phyloP scores from a whole-genome alignment of 2,113 vertebrate species.

The Stigmatopora argus region DNA sequence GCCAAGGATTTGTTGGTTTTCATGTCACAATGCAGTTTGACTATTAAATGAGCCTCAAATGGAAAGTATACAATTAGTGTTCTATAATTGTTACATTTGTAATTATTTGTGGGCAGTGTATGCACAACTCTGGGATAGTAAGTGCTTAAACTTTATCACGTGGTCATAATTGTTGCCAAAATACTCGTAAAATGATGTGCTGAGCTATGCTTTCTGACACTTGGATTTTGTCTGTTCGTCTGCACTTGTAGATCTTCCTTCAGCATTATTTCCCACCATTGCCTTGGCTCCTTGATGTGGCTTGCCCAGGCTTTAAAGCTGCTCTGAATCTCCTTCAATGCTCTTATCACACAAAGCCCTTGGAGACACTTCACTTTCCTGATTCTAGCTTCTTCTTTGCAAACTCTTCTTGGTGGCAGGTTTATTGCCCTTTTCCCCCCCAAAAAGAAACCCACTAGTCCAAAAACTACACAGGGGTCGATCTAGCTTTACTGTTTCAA shows the following conservation, averaged over 20 bases:
- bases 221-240: background rate
- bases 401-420: constrained; percentile 20
- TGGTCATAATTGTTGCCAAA: background rate
- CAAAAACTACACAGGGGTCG: constrained; percentile 33
- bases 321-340: constrained; percentile 22
- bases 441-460: constrained; percentile 19
- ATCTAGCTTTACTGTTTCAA: constrained; percentile 31
- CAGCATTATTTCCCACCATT: background rate
- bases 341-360: constrained; percentile 28
- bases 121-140: background rate
- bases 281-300: background rate
- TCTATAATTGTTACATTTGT: background rate
- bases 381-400: constrained; percentile 7
- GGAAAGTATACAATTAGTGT: background rate
- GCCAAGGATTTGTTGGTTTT: background rate
- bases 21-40: background rate
- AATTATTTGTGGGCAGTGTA: no score
- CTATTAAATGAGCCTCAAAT: background rate
- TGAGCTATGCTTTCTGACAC: background rate
- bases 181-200: background rate
- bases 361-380: constrained; percentile 20
- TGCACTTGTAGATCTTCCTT: background rate
- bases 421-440: constrained; percentile 26
- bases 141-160: constrained; percentile 2
- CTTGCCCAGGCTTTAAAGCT: constrained; percentile 7